Conservation (phyloP, 1,140 invertebrate species). For the Teleopsis dalmanni region DNA sequence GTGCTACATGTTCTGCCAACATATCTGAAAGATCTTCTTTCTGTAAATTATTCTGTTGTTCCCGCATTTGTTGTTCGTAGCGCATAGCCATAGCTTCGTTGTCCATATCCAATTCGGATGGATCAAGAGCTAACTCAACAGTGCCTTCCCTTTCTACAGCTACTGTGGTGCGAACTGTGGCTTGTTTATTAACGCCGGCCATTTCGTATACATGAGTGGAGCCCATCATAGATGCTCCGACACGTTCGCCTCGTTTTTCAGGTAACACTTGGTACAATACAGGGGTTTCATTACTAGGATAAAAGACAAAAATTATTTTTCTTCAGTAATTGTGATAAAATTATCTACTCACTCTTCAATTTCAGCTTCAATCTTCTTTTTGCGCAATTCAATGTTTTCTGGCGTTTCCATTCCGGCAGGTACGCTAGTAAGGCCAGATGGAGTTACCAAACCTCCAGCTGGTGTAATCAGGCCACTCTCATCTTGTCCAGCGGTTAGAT, state of each 20-base stretch:
- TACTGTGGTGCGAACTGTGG: constrained; percentile 31
- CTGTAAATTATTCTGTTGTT: constrained; percentile 77
- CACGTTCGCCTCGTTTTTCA: constrained; percentile 83
- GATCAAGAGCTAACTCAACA: constrained; percentile 93
- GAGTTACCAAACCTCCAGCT: constrained; percentile 87
- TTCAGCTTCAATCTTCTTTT: constrained; percentile 93
- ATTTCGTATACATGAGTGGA: constrained; percentile 97
- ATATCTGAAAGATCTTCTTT: constrained; percentile 97
- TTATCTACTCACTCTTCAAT: constrained; percentile 73
- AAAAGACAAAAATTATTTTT: constrained; percentile 14
- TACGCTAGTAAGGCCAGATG: constrained; percentile 90
- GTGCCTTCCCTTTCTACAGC: constrained; percentile 55
- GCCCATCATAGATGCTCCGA: constrained; percentile 96
- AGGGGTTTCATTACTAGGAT: constrained; percentile 72
- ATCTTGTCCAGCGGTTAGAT: constrained; percentile 59
- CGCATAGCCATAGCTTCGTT: constrained; percentile 92
- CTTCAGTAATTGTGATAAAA: constrained; percentile 5
- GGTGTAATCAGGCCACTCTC: constrained; percentile 67
- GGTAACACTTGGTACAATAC: constrained; percentile 88
- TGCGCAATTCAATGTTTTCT: constrained; percentile 94
- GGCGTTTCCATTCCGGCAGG: constrained; percentile 95
- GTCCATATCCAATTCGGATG: constrained; percentile 93
- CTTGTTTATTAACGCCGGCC: constrained; percentile 44
- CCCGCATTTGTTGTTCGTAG: constrained; percentile 92
- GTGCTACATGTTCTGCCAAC: constrained; percentile 94